A percentile compares a stretch with the other conserved stretches of the same genome.
Evolutionary conservation across 2,888 invertebrate genomes (phyloP).

Genomic region (Lepas anatifera): DNA sequence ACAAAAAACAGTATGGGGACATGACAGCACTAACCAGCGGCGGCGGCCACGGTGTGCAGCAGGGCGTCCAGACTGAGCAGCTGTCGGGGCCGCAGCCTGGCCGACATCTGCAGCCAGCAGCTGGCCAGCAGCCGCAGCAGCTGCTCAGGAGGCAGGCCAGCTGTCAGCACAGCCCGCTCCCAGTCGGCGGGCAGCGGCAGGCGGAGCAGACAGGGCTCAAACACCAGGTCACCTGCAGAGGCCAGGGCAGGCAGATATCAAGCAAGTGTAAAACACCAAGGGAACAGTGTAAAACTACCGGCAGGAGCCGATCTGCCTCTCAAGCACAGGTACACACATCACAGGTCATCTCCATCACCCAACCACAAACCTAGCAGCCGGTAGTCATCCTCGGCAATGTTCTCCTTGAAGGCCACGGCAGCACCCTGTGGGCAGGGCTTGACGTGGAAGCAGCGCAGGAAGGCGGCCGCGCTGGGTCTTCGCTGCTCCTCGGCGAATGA

Average conservation of each 20-base stretch:
- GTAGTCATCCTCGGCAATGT: neutral
- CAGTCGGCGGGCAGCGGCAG: neutral
- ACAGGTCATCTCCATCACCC: neutral
- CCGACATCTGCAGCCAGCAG: neutral
- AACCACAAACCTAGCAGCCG: neutral
- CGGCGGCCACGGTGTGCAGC: neutral
- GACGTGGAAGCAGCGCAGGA: neutral
- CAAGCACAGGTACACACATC: no score
- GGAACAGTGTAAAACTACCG: neutral
- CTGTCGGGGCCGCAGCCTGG: neutral
- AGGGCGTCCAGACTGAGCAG: neutral
- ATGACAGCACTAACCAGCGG: neutral
- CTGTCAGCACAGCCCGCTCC: neutral
- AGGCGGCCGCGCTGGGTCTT: neutral
- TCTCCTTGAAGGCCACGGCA: neutral
- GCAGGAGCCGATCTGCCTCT: neutral
- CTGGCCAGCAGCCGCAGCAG: neutral
- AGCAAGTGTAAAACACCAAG: no score
- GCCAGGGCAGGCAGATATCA: no score
- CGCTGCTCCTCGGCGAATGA: neutral
- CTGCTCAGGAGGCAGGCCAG: neutral
- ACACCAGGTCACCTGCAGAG: neutral
- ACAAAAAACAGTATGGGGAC: no score
- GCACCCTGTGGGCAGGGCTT: neutral
- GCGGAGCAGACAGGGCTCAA: neutral